These are phyloP conservation scores for Marisa cornuarietis DNA, from an alignment of 1,140 invertebrate genomes.

Conservation along the genomic window DNA sequence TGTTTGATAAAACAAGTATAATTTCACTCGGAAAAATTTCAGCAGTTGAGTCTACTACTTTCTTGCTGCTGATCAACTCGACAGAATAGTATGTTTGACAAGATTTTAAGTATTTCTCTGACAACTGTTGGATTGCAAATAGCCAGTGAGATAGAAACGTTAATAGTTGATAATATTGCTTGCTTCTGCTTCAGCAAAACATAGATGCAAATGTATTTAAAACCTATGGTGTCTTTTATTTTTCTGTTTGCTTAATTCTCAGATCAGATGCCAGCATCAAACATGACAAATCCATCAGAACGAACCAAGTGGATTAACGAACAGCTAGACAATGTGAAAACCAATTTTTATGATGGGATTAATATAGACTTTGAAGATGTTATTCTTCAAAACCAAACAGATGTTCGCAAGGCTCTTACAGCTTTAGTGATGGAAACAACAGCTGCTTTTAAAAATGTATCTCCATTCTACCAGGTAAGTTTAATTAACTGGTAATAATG, in stretches of 20 bases:
- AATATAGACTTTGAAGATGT: conserved; percentile 67
- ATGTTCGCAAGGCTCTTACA: conserved; percentile 51
- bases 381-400: conserved; percentile 49
- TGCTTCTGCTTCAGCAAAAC: background rate
- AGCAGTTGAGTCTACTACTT: too few species aligned
- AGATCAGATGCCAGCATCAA: conserved; percentile 17
- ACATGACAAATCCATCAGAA: conserved; percentile 41
- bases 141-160: background rate
- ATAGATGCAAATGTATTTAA: background rate
- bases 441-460: conserved; percentile 45
- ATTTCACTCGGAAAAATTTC: too few species aligned
- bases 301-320: conserved; percentile 57
- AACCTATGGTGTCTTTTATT: background rate
- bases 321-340: conserved; percentile 48
- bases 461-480: conserved; percentile 57
- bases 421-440: conserved; percentile 56
- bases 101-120: background rate
- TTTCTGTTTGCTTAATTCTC: background rate
- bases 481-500: background rate
- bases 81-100: too few species aligned
- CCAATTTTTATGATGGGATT: conserved; percentile 65
- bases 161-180: background rate
- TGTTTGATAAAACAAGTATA: too few species aligned
- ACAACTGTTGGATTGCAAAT: background rate
- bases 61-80: too few species aligned